Conservation (phyloP, 2,113 vertebrate species). For the Thinocorus orbignyianus region DNA sequence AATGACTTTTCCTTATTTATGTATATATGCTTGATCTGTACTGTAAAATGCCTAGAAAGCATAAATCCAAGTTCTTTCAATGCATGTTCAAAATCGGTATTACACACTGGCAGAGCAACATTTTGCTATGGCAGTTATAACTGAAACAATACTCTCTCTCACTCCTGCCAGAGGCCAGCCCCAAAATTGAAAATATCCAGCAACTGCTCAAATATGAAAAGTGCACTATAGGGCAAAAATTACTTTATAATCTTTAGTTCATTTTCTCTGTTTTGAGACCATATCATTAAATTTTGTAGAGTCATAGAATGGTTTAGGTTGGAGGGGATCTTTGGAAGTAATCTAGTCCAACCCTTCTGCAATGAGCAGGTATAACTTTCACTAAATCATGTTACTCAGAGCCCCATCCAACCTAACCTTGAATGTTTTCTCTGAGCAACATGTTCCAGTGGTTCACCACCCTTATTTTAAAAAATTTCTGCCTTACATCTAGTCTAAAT, state of each 20-base stretch:
- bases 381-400: neutral
- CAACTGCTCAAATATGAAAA: neutral
- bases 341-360: neutral
- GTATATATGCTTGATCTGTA: neutral
- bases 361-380: neutral
- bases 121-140: neutral
- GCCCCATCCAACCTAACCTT: neutral
- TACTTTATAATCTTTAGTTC: neutral
- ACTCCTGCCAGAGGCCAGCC: neutral
- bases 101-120: neutral
- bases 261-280: neutral
- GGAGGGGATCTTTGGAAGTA: neutral
- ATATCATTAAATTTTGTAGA: neutral
- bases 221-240: neutral
- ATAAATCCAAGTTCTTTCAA: neutral
- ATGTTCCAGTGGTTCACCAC: neutral
- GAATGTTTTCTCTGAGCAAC: neutral
- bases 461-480: neutral
- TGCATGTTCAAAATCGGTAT: neutral
- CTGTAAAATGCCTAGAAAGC: neutral
- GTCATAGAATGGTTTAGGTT: neutral
- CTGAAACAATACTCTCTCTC: neutral
- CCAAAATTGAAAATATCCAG: neutral
- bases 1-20: neutral
- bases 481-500: neutral